Evolutionary conservation across 2,888 invertebrate species (phyloP), one percentile per base, ranked within the genome.

Genomic region (Steromphala cineraria): DNA sequence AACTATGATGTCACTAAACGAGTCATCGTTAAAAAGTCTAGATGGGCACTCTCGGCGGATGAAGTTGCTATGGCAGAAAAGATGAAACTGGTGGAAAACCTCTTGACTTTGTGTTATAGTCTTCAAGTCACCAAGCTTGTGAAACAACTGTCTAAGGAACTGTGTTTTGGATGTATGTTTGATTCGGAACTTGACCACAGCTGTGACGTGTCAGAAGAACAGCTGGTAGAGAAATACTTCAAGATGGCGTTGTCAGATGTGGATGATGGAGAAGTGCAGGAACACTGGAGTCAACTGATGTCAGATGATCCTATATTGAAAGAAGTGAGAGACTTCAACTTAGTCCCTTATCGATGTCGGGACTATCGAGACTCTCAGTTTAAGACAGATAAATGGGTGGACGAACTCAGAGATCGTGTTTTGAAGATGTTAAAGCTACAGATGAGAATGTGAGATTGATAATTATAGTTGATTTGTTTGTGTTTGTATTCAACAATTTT

Each of bases 281-380:
- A 71, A 31, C 31, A 71, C n/a, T 71, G 71, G 71, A 36, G 31
- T 8, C 31, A 71, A 17, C 71, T 71, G 71, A 36, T 71, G 71
- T 15, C 17, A 8, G 71, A 71, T 5, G 71, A 71, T 24, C 40
- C 71, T 15, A 8, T n/a, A n/a, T 40, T 71, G 71, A 71, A 31
- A n/a, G 36, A 71, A 17, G 71, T 71, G 71, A 71, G 17, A 36
- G 40, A 31, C 40, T 71, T 71, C 36, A 71, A 40, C 31, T 31
- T 71, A n/a, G 40, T 71, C 10, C 71, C 71, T 2, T 71, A 71
- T 71, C 31, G 40, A 31, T 71, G 40, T 17, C 7, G 36, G 71
- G 71, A 71, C 40, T 71, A 71, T 71, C 31, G 71, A 13, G 71
- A 71, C 28, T 28, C 67, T 8, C 71, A 71, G 71, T 71, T 71